phyloP scores from a whole-genome alignment of 2,113 vertebrate species.

The Microcebus tavaratra region DNA sequence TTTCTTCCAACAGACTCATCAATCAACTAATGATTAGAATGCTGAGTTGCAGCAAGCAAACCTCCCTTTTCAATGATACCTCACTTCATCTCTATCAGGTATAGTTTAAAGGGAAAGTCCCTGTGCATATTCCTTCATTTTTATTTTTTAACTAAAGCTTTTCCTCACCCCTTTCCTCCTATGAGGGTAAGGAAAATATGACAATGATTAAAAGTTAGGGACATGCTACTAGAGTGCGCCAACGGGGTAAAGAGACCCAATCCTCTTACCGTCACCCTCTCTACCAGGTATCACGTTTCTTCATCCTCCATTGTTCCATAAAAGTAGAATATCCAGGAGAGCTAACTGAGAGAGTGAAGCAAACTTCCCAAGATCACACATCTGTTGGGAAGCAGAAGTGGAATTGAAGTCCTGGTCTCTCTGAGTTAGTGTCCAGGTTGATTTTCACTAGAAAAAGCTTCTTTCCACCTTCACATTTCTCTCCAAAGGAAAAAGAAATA shows the following conservation, averaged over 20 bases:
- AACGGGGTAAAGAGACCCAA: rapidly evolving
- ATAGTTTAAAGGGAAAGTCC: neutral
- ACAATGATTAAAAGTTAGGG: neutral
- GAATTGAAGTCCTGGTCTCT: neutral
- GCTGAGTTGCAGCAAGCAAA: neutral
- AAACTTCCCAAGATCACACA: rapidly evolving
- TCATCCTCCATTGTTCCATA: neutral
- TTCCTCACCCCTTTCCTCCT: neutral
- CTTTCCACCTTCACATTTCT: neutral
- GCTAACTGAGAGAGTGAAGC: neutral
- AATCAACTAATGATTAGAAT: neutral
- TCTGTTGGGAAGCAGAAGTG: neutral
- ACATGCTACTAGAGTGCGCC: neutral
- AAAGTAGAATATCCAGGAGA: neutral
- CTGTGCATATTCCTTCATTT: neutral
- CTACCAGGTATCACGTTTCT: neutral
- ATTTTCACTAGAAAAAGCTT: neutral
- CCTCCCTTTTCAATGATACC: neutral
- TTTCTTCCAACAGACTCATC: neutral
- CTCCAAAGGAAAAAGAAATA: neutral
- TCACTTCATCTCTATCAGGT: neutral
- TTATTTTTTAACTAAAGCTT: neutral
- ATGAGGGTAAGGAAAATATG: neutral
- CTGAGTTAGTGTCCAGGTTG: neutral
- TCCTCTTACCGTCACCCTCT: neutral